Percentiles rank a stretch among this genome's conserved stretches.
These are phyloP conservation scores for Hipposideros larvatus DNA, from an alignment of 2,797 vertebrate species.

Conservation along the genomic window DNA sequence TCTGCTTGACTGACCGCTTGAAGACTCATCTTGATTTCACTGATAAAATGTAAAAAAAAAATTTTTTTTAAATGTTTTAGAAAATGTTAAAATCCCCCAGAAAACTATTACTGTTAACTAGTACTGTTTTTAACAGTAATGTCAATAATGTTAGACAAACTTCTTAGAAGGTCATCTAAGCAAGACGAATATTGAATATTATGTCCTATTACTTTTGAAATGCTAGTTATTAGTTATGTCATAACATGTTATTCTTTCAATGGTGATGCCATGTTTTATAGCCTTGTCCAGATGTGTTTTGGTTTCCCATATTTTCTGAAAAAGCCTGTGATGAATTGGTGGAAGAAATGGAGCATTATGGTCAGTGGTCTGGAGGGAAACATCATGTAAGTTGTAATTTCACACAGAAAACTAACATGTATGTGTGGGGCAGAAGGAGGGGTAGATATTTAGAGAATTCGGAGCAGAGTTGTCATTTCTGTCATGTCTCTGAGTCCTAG, in stretches of 20 bases:
- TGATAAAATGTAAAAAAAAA: neutral
- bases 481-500: neutral
- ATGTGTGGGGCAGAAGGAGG: neutral
- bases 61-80: neutral
- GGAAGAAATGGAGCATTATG: conserved; percentile 97
- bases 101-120: neutral
- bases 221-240: neutral
- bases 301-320: conserved; percentile 98
- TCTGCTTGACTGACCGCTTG: neutral
- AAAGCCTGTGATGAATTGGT: conserved; percentile 96
- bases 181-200: neutral
- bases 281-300: conserved; percentile 99
- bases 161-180: neutral
- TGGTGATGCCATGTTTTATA: conserved; percentile 82
- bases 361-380: conserved; percentile 97
- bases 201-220: neutral
- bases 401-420: neutral
- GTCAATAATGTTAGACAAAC: neutral
- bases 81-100: neutral
- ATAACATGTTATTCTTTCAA: neutral
- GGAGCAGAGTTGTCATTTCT: neutral
- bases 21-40: neutral
- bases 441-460: neutral
- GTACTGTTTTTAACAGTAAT: neutral
- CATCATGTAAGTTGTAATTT: conserved; percentile 92